Base-by-base conservation (phyloP, 2,113 vertebrate species). In the Ranitomeya imitator region DNA sequence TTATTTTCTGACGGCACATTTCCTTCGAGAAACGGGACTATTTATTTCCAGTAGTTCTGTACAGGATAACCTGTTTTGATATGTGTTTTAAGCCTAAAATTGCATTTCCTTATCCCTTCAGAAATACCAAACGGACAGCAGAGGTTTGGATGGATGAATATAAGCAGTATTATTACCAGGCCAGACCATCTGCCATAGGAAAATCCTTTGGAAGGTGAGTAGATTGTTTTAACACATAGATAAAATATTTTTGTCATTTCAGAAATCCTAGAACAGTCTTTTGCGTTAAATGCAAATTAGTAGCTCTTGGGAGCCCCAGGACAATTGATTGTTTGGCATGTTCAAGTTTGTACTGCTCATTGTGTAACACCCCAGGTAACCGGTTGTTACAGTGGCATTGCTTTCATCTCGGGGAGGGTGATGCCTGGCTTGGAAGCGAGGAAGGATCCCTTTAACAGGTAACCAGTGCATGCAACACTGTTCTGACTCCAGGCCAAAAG, bases 131-230 rank as follows among this genome's bases (percentile, higher is more conserved):
- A 77, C 95, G 98, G 74, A 98, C 98, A 0, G 98, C 98, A 0
- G 98, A 99, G 91, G 98, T 99, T 37, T 99, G 98, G 98, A 99
- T 99, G 98, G 98, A 99, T 54, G 98, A 99, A 0, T 99, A 97
- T 92, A 99, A 99, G 87, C 97, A 99, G 89, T 97, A 98, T 91
- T 99, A 99, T 91, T 99, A 99, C 0, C 96, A 98, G 23, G 98
- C 98, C 0, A 93, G 98, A 60, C 98, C 98, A 0, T 99, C 98
- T 0, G 98, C 98, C 67, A 96, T 99, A 16, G 98, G 98, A 26
- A 99, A 99, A 88, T 94, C 97, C 0, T 99, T 96, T 3, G 98
- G 98, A 92, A 99, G 97, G 98, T 99, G 92, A 89, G 96, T 83
- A 79, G 87, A 21, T 71, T 13, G 6, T 74, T 18, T 18, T 45